A percentile compares a stretch with the other conserved stretches of the same genome.
phyloP scores from a whole-genome alignment of 2,888 invertebrate species.

The Artemia sinica region DNA sequence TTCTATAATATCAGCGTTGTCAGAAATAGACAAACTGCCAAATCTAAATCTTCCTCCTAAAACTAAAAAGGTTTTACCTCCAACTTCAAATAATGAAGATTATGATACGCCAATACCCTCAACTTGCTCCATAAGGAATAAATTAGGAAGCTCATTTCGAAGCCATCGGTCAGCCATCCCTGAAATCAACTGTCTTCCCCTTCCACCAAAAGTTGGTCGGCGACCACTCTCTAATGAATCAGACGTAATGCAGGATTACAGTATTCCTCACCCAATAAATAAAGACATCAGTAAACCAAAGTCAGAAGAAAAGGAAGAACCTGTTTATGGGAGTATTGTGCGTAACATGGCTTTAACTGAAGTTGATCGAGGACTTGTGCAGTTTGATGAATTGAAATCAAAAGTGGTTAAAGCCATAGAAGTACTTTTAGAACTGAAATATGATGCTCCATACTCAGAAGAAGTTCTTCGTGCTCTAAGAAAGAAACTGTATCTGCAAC shows the following conservation, averaged over 20 bases:
- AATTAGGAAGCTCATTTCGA: background rate
- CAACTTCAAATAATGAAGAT: conserved; percentile 13
- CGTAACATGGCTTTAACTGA: background rate
- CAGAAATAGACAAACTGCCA: conserved; percentile 23
- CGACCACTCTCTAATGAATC: background rate
- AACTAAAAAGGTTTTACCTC: conserved; percentile 20
- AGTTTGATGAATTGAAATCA: background rate
- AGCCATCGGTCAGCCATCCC: background rate
- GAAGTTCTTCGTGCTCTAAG: background rate
- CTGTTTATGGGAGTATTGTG: background rate
- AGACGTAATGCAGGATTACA: background rate
- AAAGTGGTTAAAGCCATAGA: background rate
- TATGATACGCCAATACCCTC: background rate
- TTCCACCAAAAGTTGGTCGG: conserved; percentile 1
- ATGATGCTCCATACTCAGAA: background rate
- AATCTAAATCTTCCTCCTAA: background rate
- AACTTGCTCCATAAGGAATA: background rate
- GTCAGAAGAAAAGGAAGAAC: background rate
- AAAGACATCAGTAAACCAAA: background rate
- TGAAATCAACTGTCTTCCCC: background rate
- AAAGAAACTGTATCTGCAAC: background rate
- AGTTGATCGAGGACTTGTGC: background rate
- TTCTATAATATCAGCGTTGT: conserved; percentile 25
- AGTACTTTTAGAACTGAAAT: background rate
- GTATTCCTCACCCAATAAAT: background rate